phyloP scores from a whole-genome alignment of 2,113 vertebrate species.

The Leiothrix lutea region DNA sequence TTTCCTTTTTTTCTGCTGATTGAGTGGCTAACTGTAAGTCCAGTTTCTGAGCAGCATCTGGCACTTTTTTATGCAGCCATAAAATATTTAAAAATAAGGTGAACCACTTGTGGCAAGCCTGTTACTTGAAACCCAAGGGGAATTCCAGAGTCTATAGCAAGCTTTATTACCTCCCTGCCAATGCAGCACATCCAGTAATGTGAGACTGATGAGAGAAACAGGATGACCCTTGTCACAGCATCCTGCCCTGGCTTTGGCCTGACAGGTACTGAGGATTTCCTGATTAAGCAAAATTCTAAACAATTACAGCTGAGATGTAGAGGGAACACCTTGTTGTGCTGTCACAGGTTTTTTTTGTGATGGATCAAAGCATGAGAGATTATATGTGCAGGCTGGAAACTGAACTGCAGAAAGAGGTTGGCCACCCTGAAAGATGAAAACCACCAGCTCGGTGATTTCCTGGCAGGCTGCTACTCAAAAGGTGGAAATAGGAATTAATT shows the following conservation, averaged over 20 bases:
- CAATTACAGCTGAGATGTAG: neutral
- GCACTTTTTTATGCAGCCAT: neutral
- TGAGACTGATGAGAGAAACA: neutral
- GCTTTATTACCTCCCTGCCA: constrained; percentile 16
- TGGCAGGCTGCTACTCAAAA: neutral
- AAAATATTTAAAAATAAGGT: constrained; percentile 58
- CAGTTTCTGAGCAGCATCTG: constrained; percentile 23
- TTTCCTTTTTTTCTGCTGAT: neutral
- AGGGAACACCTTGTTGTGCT: neutral
- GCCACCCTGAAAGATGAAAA: neutral
- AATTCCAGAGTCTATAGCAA: constrained; percentile 19
- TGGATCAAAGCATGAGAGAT: neutral
- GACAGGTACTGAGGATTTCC: neutral
- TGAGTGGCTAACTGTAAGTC: neutral
- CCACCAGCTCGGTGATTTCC: neutral
- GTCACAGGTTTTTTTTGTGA: neutral
- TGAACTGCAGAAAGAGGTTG: neutral
- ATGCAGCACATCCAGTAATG: neutral
- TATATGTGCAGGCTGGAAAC: neutral
- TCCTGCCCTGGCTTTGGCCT: neutral
- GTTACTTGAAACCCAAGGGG: constrained; percentile 25
- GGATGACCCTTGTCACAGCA: neutral
- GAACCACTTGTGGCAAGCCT: constrained; percentile 13
- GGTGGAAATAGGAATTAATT: neutral
- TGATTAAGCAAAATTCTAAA: constrained; percentile 13